Evolutionary conservation across 2,797 vertebrate species (phyloP), one percentile per base, ranked within the genome.

Genomic region (Benthosema pterotum): DNA sequence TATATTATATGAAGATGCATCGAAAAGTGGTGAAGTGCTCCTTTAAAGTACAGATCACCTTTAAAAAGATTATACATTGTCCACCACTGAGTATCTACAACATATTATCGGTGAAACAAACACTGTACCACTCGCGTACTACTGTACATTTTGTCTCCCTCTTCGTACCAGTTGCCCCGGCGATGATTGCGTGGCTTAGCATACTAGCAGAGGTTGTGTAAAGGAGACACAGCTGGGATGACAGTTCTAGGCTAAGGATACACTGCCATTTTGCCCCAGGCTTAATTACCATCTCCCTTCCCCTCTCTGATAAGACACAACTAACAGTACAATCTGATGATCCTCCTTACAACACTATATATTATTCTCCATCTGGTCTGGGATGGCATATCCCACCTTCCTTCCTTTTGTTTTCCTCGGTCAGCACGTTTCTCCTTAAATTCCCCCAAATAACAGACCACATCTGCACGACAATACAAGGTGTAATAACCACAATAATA

Each of bases 251-350:
- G 72, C 69, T 83, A 25, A 18, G 28, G 79, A 87, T 81, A 78
- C 83, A 79, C 84, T 79, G 79, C 65, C 72, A 66, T 75, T 77
- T 80, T 70, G 69, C 83, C 77, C 65, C 49, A 8, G 72, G 83
- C 69, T 71, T 87, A 78, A 89, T 89, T 85, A 81, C 62, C 79
- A 78, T 77, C 72, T 81, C 77, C 68, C 32, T 38, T 74, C 83
- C 22, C 63, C 77, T 69, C 75, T 83, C 22, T 65, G 77, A 75
- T 49, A 73, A 69, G 78, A 83, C 55, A 78, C 76, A 86, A 83
- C 70, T 32, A 25, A 71, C 67, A 63, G 46, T 42, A 5, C 22
- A 25, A 25, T 25, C n/a, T n/a, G n/a, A 25, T 25, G 22, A 1
- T 55, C 68, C 58, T 63, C 12, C 38, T 77, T 67, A 38, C 0